Percentiles rank a stretch among this genome's conserved stretches.
Evolutionary conservation across 2,888 invertebrate genomes (phyloP).

Genomic region (Thera britannica): DNA sequence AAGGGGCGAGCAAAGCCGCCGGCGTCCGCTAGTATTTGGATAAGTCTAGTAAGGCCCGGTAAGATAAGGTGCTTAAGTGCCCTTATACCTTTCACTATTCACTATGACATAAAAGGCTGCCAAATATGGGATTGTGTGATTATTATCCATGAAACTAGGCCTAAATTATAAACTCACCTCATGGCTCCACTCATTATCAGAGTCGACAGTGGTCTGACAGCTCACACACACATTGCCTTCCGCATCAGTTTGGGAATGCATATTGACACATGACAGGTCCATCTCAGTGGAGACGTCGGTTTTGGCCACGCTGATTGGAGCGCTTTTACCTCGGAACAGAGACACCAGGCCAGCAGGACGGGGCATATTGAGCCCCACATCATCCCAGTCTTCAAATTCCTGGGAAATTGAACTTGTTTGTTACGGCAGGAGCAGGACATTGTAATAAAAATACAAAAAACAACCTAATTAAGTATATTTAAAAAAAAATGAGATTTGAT

Average conservation of each 20-base stretch:
- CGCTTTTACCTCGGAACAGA: slow-evolving; percentile 85
- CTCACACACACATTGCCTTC: slow-evolving; percentile 73
- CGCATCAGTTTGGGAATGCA: slow-evolving; percentile 78
- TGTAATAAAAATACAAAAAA: no score
- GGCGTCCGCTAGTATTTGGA: no score
- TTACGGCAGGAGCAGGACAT: not conserved
- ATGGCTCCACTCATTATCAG: slow-evolving; percentile 74
- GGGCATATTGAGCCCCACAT: slow-evolving; percentile 94
- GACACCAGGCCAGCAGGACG: slow-evolving; percentile 90
- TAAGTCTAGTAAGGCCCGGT: no score
- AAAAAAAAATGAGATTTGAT: no score
- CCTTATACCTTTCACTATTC: no score
- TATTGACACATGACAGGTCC: slow-evolving; percentile 61
- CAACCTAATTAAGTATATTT: no score
- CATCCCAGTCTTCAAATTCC: slow-evolving; percentile 97
- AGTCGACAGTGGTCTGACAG: slow-evolving; percentile 69
- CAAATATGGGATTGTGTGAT: no score
- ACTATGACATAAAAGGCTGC: no score
- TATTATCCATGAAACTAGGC: no score
- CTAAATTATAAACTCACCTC: slow-evolving; percentile 52
- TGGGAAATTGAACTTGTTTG: slow-evolving; percentile 54
- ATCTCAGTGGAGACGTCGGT: slow-evolving; percentile 78
- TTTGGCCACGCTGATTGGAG: slow-evolving; percentile 66
- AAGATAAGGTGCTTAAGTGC: no score
- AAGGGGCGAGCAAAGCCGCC: no score